Evolutionary conservation across 2,888 invertebrate genomes (phyloP), one percentile per base, ranked within the genome.

Genomic region (Hirtodrosophila duncani): DNA sequence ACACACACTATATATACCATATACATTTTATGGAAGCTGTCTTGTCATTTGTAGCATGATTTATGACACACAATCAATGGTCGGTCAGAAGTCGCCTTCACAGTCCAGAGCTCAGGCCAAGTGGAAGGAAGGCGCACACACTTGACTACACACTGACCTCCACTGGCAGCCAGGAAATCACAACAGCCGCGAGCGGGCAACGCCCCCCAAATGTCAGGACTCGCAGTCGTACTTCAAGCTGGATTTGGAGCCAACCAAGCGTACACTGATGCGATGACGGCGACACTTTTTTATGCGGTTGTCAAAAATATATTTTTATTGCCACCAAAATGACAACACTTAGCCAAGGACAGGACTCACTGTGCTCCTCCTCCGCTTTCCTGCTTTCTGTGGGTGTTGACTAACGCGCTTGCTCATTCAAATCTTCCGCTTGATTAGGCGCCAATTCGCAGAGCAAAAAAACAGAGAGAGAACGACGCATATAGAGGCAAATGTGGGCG

Each of bases 391-490:
- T 55, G 60, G 64, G 66, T 62, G 63, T 63, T 56, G 58, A 31
- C 62, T 31, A 29, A 29, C 38, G 56, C 26, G 50, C 53, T 46
- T 57, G 64, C 51, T 63, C 67, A 75, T 81, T 80, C 78, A 81
- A 80, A 81, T 81, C 80, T 80, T 80, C 78, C 81, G 58, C 75
- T 67, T 80, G 80, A 80, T 81, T 80, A 78, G 81, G 65, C 67
- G 67, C 75, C 78, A 77, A 80, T 79, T 72, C 65, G 79, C 65
- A 75, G 65, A 71, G n/a, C n/a, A n/a, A n/a, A n/a, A n/a, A n/a
- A n/a, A n/a, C 7, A 30, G 10, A 7, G 30, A 30, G 29, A 13
- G n/a, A 17, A 3, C 9, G 8, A 8, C 17, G 10, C n/a, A n/a
- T n/a, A n/a, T n/a, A n/a, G n/a, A n/a, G n/a, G n/a, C n/a, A 59